Base-by-base conservation (phyloP, 2,888 invertebrate species). In the Meiosimyza decipiens region DNA sequence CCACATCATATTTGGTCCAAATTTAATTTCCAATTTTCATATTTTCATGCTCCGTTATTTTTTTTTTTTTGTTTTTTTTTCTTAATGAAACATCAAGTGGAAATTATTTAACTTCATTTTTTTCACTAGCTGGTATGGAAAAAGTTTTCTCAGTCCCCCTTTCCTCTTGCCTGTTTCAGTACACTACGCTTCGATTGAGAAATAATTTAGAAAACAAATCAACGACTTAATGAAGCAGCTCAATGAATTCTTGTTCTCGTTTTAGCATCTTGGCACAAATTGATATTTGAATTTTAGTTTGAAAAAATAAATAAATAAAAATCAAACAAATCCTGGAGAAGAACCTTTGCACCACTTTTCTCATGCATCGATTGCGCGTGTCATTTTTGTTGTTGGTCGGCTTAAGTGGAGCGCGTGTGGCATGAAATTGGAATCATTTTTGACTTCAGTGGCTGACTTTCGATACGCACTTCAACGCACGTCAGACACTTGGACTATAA, bases 181-280 rank as follows among this genome's bases (percentile, higher is more conserved):
- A 47, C 63, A 47, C 3, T 55, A 40, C 57, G 73, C 74, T 72
- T 73, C 74, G 70, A 51, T 71, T 66, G 51, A 51, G 63, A 62
- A 49, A 74, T 73, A 18, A 74, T 68, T 71, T 62, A 22, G 66
- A 47, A 78, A 78, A 82, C 83, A 84, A 84, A 80, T 84, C 84
- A 84, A 78, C 77, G 75, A 77, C 73, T 81, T 84, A 84, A 84
- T 84, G 84, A 79, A 79, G 83, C 84, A 81, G 77, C 78, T 73
- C 72, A 75, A 75, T 80, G 79, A 80, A 83, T 83, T 82, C 82
- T 79, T 77, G 75, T 76, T 75, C 79, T 76, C 71, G 72, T 79
- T 82, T 81, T 80, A 80, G 79, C 50, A 51, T 82, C 82, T 80
- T 65, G 72, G 71, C 73, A 78, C 74, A 80, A 84, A 83, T 83